phyloP scores from a whole-genome alignment of 2,113 vertebrate species.

The Brachyhypopomus gauderio region DNA sequence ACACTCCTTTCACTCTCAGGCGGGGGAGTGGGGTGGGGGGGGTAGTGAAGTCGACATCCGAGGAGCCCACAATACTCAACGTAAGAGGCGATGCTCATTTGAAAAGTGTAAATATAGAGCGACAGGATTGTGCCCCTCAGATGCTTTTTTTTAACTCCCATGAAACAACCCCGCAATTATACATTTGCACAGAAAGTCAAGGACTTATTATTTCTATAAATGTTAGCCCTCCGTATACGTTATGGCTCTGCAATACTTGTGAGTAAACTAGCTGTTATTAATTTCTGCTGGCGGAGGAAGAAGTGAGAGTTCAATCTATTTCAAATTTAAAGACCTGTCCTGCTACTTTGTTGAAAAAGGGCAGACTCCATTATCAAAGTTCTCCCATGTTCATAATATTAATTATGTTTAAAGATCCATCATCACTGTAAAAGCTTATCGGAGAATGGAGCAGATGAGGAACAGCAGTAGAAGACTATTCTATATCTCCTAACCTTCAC shows the following conservation, averaged over 20 bases:
- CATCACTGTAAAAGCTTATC: not conserved
- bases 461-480: not conserved
- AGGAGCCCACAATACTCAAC: conserved; percentile 52
- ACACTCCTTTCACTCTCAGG: conserved; percentile 62
- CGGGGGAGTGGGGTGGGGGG: conserved; percentile 54
- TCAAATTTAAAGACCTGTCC: not conserved
- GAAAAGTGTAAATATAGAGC: conserved; percentile 51
- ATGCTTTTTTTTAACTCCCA: conserved; percentile 46
- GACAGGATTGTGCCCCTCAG: conserved; percentile 37
- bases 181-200: conserved; percentile 54
- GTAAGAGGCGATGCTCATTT: conserved; percentile 33
- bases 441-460: not conserved
- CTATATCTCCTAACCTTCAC: no score
- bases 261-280: not conserved
- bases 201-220: not conserved
- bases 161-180: conserved; percentile 55
- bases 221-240: not conserved
- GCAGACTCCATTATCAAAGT: not conserved
- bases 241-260: not conserved
- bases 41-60: conserved; percentile 50
- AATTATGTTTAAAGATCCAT: not conserved
- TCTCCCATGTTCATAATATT: not conserved
- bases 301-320: not conserved
- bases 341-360: no score
- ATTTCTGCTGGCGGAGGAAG: not conserved